phyloP scores from a whole-genome alignment of 1,140 invertebrate genomes.

The Anastrepha obliqua region DNA sequence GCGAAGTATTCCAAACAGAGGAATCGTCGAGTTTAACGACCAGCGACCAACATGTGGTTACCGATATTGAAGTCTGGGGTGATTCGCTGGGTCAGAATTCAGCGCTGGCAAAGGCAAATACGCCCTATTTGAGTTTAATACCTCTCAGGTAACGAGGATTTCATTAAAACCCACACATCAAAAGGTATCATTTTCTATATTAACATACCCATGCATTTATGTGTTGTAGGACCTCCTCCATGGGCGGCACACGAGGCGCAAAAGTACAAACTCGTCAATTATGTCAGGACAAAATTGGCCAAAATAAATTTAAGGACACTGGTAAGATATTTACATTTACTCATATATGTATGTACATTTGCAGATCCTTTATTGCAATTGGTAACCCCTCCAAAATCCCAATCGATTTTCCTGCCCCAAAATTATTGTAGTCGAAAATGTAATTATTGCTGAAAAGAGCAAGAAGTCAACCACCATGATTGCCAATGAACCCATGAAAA shows the following conservation, averaged over 20 bases:
- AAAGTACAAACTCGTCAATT: slow-evolving; percentile 74
- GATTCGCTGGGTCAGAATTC: slow-evolving; percentile 79
- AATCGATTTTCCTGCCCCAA: slow-evolving; percentile 9
- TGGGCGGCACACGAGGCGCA: slow-evolving; percentile 69
- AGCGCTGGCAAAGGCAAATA: slow-evolving; percentile 79
- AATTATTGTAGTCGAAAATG: slow-evolving; percentile 35
- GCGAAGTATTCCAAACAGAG: slow-evolving; percentile 87
- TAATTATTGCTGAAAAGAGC: slow-evolving; percentile 51
- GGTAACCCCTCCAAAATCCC: slow-evolving; percentile 42
- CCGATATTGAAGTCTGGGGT: slow-evolving; percentile 86
- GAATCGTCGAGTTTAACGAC: slow-evolving; percentile 77
- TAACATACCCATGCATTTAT: no score
- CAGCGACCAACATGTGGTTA: slow-evolving; percentile 79
- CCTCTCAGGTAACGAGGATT: slow-evolving; percentile 62
- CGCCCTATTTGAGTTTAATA: slow-evolving; percentile 73
- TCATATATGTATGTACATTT: neutral
- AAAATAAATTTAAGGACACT: slow-evolving; percentile 60
- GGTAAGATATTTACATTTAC: slow-evolving; percentile 46
- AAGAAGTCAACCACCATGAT: slow-evolving; percentile 23
- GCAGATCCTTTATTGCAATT: neutral
- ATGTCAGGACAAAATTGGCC: slow-evolving; percentile 71
- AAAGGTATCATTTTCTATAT: neutral
- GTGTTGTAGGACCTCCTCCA: slow-evolving; percentile 67
- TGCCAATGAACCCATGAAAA: slow-evolving; percentile 49
- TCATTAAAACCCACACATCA: no score